Evolutionary conservation across 1,140 invertebrate genomes (phyloP).

Genomic region (Luehdorfia chinensis): DNA sequence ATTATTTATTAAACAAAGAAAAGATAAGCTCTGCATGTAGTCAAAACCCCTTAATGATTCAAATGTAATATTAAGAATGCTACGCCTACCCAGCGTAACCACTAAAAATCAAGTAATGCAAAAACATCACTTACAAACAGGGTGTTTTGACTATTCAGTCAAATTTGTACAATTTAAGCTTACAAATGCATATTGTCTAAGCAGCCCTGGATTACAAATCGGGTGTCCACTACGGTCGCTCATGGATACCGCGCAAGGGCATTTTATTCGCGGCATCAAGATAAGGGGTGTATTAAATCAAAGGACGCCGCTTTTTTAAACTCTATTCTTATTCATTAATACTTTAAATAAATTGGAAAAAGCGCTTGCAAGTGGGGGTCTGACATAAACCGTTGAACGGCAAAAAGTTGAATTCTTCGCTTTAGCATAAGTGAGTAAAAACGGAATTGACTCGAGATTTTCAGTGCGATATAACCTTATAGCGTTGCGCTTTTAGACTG

Average conservation of each 20-base stretch:
- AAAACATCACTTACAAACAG: too few species aligned
- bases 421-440: conserved; percentile 45
- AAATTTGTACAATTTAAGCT: too few species aligned
- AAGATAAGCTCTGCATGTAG: too few species aligned
- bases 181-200: not conserved
- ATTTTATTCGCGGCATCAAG: conserved; percentile 23
- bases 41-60: too few species aligned
- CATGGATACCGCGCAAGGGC: not conserved
- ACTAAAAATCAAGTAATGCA: too few species aligned
- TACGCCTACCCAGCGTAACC: too few species aligned
- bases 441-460: conserved; percentile 26
- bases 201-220: conserved; percentile 1
- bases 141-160: too few species aligned
- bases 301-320: conserved; percentile 42
- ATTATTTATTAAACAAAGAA: too few species aligned
- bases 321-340: conserved; percentile 66
- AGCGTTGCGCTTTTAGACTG: conserved; percentile 6
- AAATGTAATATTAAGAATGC: too few species aligned
- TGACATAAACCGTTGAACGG: conserved; percentile 53
- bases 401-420: conserved; percentile 46
- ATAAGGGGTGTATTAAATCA: conserved; percentile 41
- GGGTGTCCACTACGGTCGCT: not conserved
- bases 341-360: conserved; percentile 64
- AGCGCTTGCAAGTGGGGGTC: conserved; percentile 48
- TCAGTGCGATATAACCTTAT: conserved; percentile 25